phyloP scores from a whole-genome alignment of 1,140 invertebrate species.

The Drosophila cardini region DNA sequence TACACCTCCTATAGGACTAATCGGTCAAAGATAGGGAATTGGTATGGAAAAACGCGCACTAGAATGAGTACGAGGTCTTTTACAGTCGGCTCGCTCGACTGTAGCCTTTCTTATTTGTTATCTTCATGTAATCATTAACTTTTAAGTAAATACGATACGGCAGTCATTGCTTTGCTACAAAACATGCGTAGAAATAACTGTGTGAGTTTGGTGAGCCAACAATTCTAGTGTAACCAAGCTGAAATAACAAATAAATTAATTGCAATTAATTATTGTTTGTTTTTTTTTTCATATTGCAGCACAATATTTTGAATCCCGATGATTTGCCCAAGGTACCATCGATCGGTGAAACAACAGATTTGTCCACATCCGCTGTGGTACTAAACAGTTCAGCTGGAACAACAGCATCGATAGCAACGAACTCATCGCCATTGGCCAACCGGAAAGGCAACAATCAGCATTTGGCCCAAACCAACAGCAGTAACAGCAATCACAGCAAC shows the following conservation, averaged over 20 bases:
- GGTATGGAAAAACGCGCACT: too few relatives aligned
- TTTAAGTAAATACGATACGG: too few relatives aligned
- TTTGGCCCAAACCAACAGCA: constrained; percentile 2
- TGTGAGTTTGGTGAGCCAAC: too few relatives aligned
- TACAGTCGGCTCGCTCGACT: too few relatives aligned
- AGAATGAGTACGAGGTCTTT: too few relatives aligned
- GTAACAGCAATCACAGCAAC: constrained; percentile 3
- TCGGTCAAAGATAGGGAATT: too few relatives aligned
- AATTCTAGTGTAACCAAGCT: too few relatives aligned
- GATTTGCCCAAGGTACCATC: constrained; percentile 61
- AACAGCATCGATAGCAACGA: constrained; percentile 66
- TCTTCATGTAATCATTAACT: too few relatives aligned
- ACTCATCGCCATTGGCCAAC: constrained; percentile 53
- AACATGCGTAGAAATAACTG: too few relatives aligned
- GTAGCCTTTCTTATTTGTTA: too few relatives aligned
- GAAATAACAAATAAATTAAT: neutral
- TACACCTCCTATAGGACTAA: too few relatives aligned
- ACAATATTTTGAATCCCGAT: constrained; percentile 47
- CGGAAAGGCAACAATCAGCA: constrained; percentile 39
- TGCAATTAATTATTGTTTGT: neutral
- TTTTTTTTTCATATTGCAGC: constrained; percentile 19
- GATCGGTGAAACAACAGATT: constrained; percentile 46
- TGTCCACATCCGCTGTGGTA: constrained; percentile 45
- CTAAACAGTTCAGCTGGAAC: constrained; percentile 69
- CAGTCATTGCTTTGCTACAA: too few relatives aligned